Conservation (phyloP, 2,797 vertebrate genomes). For the Acanthurus tractus region DNA sequence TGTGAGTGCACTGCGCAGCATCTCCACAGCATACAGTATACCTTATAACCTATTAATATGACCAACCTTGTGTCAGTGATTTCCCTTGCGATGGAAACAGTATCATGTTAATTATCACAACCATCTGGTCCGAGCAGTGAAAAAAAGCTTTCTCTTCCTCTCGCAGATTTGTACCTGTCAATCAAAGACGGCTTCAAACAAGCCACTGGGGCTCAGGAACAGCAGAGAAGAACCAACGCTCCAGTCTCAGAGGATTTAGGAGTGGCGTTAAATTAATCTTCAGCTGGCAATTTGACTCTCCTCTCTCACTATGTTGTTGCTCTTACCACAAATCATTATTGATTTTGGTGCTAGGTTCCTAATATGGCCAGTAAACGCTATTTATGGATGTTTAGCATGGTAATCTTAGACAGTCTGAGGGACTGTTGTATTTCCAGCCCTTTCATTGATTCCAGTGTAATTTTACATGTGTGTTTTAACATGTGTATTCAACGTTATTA, state of each 20-base stretch:
- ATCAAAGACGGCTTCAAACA: slow-evolving; percentile 85
- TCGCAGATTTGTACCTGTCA: slow-evolving; percentile 88
- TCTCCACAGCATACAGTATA: slow-evolving; percentile 82
- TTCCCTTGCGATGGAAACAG: slow-evolving; percentile 88
- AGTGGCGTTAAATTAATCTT: slow-evolving; percentile 87
- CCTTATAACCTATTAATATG: slow-evolving; percentile 87
- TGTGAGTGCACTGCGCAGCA: slow-evolving; percentile 74
- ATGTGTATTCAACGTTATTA: neutral
- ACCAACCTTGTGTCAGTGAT: slow-evolving; percentile 87
- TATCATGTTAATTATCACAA: slow-evolving; percentile 91
- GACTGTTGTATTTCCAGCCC: slow-evolving; percentile 30
- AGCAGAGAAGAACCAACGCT: slow-evolving; percentile 79
- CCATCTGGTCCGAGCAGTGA: slow-evolving; percentile 87
- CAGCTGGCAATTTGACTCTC: slow-evolving; percentile 84
- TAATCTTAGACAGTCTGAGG: slow-evolving; percentile 44
- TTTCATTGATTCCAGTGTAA: slow-evolving; percentile 17
- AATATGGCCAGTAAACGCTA: slow-evolving; percentile 66
- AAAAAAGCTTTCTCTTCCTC: slow-evolving; percentile 81
- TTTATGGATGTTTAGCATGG: slow-evolving; percentile 65
- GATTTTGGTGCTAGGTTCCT: slow-evolving; percentile 72
- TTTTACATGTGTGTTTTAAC: slow-evolving; percentile 16
- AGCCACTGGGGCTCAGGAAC: slow-evolving; percentile 81
- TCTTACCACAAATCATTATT: slow-evolving; percentile 78
- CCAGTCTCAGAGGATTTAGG: slow-evolving; percentile 85
- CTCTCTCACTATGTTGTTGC: slow-evolving; percentile 75